A percentile compares a stretch with the other conserved stretches of the same genome.
These are phyloP conservation scores for Paradoxurus hermaphroditus DNA, from an alignment of 2,113 vertebrate genomes.

Conservation along the genomic window DNA sequence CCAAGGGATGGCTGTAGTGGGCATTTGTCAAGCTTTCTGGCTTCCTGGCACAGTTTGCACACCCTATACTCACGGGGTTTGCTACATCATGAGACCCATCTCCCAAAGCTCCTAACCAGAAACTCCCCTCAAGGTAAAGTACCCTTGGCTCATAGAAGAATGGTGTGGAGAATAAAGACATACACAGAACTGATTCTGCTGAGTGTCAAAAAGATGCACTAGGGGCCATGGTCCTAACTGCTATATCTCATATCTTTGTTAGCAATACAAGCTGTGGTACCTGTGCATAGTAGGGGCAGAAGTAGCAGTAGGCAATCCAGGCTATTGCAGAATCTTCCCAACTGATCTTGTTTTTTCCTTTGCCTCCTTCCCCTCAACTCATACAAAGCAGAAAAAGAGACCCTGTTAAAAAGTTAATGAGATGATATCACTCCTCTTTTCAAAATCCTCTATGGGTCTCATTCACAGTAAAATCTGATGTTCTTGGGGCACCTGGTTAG, in stretches of 20 bases:
- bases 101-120: not conserved
- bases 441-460: not conserved
- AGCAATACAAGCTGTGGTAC: not conserved
- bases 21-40: not conserved
- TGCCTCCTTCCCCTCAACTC: not conserved
- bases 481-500: no score
- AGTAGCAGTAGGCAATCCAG: not conserved
- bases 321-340: not conserved
- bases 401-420: not conserved
- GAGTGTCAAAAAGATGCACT: not conserved
- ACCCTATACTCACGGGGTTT: not conserved
- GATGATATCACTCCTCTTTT: not conserved
- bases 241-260: not conserved
- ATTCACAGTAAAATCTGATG: not conserved
- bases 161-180: not conserved
- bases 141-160: not conserved
- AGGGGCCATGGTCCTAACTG: not conserved
- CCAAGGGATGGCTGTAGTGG: not conserved
- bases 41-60: not conserved
- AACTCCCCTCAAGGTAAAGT: not conserved
- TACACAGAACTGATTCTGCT: not conserved
- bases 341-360: not conserved
- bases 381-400: not conserved
- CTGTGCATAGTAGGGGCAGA: not conserved
- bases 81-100: not conserved